Evolutionary conservation across 2,888 invertebrate genomes (phyloP).

Genomic region (Abscondita cerata): DNA sequence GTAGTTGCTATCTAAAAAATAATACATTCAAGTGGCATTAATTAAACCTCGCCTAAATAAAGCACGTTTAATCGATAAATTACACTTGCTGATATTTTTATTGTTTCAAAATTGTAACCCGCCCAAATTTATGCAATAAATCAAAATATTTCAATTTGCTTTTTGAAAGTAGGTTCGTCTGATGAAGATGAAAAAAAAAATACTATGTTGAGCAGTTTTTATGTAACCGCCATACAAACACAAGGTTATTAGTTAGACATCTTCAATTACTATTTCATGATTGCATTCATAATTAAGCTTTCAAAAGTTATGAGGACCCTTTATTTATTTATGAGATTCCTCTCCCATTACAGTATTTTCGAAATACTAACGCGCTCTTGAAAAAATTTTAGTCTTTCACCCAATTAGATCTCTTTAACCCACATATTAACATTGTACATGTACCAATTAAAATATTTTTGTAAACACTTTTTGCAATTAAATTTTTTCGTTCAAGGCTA

Average conservation of each 20-base stretch:
- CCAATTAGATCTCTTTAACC: conserved; percentile 10
- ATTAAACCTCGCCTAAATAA: too few species aligned
- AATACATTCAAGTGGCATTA: too few species aligned
- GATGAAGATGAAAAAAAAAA: too few species aligned
- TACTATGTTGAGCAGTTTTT: not conserved
- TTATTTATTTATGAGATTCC: not conserved
- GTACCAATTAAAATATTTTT: conserved; percentile 17
- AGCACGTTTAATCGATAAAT: too few species aligned
- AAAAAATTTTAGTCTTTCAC: conserved; percentile 3
- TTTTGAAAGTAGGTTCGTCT: too few species aligned
- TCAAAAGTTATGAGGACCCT: conserved; percentile 13
- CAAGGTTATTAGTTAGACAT: conserved; percentile 14
- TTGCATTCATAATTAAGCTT: conserved; percentile 22
- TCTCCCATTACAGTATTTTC: not conserved
- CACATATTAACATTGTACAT: conserved; percentile 5
- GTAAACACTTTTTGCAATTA: conserved; percentile 25
- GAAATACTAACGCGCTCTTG: not conserved
- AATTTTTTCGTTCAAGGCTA: conserved; percentile 20
- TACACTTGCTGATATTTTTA: too few species aligned
- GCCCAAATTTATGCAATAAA: too few species aligned
- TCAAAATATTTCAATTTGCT: too few species aligned
- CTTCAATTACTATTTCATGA: conserved; percentile 24
- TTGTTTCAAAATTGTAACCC: too few species aligned
- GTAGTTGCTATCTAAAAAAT: too few species aligned
- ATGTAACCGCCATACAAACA: not conserved